phyloP scores from a whole-genome alignment of 2,888 invertebrate species.

The Trissonchulus latispiculum region DNA sequence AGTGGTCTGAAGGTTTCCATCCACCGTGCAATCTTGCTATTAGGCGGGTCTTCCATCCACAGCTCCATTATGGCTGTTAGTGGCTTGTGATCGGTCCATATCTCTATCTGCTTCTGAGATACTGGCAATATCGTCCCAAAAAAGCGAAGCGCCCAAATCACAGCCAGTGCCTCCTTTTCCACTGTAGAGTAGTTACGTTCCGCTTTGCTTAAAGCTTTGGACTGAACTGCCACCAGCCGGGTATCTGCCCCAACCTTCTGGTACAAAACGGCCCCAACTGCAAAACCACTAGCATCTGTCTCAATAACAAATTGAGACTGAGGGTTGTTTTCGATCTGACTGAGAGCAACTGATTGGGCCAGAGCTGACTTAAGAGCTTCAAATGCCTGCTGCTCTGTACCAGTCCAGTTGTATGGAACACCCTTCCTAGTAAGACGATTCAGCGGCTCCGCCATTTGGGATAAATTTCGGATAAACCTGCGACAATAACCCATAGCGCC shows the following conservation, averaged over 20 bases:
- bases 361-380: conserved; percentile 11
- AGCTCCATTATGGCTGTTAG: neutral
- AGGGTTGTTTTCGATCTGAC: neutral
- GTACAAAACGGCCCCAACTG: conserved; percentile 8
- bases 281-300: conserved; percentile 4
- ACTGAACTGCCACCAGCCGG: neutral
- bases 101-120: conserved; percentile 1
- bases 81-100: conserved; percentile 11
- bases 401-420: neutral
- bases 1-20: neutral
- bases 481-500: neutral
- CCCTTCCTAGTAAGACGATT: neutral
- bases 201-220: neutral
- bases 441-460: conserved; percentile 1
- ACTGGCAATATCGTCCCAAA: neutral
- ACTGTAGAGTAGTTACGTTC: neutral
- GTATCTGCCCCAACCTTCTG: neutral
- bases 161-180: neutral
- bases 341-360: neutral
- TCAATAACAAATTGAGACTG: neutral
- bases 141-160: neutral
- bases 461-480: neutral
- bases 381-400: neutral
- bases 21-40: neutral
- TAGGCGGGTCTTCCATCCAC: neutral